Base-by-base conservation (phyloP, 92 coral and sea anemone genomes). In the Porites cylindrica region DNA sequence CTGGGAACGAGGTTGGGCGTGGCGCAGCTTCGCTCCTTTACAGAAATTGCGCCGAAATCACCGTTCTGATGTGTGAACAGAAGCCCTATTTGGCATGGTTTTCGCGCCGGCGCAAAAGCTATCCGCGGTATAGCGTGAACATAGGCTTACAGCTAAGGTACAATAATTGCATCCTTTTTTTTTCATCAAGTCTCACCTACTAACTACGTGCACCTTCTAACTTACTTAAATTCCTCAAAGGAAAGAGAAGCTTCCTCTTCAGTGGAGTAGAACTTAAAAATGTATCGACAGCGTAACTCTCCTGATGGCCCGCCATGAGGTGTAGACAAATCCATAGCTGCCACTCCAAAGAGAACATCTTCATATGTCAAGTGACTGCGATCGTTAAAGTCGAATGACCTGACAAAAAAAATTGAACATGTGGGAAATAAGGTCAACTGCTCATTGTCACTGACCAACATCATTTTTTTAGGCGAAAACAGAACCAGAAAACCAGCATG, bases 241-340 rank as follows among this genome's bases (percentile, higher is more conserved):
- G 83, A 87, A 26, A 95, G 87, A 23, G 70, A 52, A 9, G 90
- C 93, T 52, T 85, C 85, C 43, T 91, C 61, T 13, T 76, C 82
- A 65, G 82, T 77, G 68, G 88, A 88, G 74, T 95, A 95, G 76
- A 77, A 95, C 77, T 82, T 91, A 84, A 95, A 95, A 23, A 95
- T 86, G 70, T 95, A 95, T 54, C 96, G 90, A 70, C 98, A 93
- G 10, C 98, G 90, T 17, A 95, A 79, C 65, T 95, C 98, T 74
- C 96, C 98, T 9, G 98, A 90, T 4, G 84, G 88, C 7, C 96
- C 96, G 10, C 98, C 98, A 85, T 95, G 98, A 24, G 96, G 90
- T 47, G 96, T 95, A 61, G 89, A 75, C 18, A 94, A 94, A 10
- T 95, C 98, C 98, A 95, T 95, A 8, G 96, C 98, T 70, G 98